Percentiles rank a stretch among this genome's conserved stretches.
Evolutionary conservation across 1,140 invertebrate genomes (phyloP).

Genomic region (Metopolophium dirhodum): DNA sequence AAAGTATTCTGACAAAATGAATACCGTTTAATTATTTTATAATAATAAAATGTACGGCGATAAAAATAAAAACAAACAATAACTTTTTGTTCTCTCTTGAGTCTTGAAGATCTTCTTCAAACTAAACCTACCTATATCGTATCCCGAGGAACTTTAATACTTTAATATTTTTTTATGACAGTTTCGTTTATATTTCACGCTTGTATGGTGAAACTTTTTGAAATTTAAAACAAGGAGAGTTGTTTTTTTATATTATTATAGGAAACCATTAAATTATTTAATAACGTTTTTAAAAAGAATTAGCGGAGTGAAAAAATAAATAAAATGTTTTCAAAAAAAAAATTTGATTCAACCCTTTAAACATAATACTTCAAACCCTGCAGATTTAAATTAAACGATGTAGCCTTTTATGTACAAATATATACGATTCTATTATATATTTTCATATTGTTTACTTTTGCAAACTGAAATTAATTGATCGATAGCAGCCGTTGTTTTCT

Average conservation of each 20-base stretch:
- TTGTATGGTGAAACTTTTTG: not conserved
- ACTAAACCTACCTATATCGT: not conserved
- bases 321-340: not conserved
- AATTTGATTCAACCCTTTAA: not conserved
- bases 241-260: constrained; percentile 8
- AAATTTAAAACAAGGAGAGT: not conserved
- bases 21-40: constrained; percentile 19
- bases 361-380: not conserved
- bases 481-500: not conserved
- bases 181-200: constrained; percentile 18
- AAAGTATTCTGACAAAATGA: not conserved
- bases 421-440: not conserved
- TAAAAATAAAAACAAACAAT: constrained; percentile 27
- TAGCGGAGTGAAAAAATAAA: not conserved
- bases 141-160: not conserved
- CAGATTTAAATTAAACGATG: constrained; percentile 7
- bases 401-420: not conserved
- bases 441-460: constrained; percentile 21
- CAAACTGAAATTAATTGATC: constrained; percentile 29
- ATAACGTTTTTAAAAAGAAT: not conserved
- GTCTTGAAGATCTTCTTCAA: not conserved
- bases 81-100: not conserved
- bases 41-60: not conserved
- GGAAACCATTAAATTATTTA: not conserved
- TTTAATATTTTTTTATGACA: constrained; percentile 5